Conservation (phyloP, 2,113 vertebrate genomes). For the Hipposideros armiger region DNA sequence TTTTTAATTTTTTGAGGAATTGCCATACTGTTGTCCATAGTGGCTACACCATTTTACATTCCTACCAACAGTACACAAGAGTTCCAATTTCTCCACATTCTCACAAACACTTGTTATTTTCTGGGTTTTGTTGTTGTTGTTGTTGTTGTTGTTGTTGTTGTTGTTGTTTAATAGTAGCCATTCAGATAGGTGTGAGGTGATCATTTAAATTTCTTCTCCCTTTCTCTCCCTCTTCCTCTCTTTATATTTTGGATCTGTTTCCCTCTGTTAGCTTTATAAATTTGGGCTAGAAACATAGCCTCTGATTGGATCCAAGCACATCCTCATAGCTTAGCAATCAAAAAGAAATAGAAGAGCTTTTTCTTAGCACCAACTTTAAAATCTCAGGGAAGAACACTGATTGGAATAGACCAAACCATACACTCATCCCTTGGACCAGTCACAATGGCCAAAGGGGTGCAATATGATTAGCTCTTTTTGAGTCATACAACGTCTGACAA, state of each 20-base stretch:
- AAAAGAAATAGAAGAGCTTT: neutral
- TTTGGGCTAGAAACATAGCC: neutral
- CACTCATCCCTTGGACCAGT: neutral
- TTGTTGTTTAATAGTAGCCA: neutral
- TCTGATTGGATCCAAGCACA: neutral
- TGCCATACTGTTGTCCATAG: neutral
- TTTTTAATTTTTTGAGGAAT: neutral
- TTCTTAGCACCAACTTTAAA: neutral
- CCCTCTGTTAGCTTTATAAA: constrained; percentile 19
- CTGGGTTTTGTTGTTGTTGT: neutral
- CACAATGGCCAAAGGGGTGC: neutral
- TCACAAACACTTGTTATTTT: neutral
- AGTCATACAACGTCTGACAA: neutral
- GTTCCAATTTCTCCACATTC: constrained; percentile 8
- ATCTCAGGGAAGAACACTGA: neutral
- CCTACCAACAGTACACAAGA: neutral
- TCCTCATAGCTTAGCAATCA: neutral
- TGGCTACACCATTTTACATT: neutral
- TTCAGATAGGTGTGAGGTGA: neutral
- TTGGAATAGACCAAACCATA: neutral
- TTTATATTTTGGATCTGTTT: constrained; percentile 41
- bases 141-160: neutral
- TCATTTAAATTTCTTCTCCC: neutral
- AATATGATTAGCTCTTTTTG: neutral
- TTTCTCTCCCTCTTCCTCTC: neutral